Conservation (phyloP, 2,113 vertebrate species). For the Dermatemys mawii region DNA sequence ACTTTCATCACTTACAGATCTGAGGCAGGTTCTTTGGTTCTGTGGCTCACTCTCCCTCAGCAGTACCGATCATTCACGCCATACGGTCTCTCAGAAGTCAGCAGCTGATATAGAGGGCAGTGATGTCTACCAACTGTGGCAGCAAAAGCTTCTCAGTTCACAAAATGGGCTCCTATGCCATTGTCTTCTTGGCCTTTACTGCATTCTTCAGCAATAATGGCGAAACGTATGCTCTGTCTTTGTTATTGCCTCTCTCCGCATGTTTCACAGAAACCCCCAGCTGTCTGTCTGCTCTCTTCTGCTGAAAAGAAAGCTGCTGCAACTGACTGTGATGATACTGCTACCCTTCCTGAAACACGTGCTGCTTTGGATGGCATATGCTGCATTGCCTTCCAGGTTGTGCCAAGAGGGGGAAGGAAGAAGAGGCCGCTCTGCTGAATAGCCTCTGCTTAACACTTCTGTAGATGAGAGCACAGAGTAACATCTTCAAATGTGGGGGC, state of each 20-base stretch:
- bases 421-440: not conserved
- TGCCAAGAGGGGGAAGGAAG: not conserved
- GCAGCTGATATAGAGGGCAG: not conserved
- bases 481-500: not conserved
- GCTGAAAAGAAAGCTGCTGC: not conserved
- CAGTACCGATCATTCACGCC: fast-evolving
- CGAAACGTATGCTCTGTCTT: not conserved
- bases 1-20: fast-evolving
- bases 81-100: not conserved
- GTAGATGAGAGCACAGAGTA: not conserved
- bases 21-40: not conserved
- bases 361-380: not conserved
- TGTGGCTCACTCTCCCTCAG: not conserved
- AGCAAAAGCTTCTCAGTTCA: not conserved
- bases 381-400: not conserved
- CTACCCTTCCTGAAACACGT: not conserved
- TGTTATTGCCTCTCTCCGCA: not conserved
- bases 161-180: fast-evolving
- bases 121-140: not conserved
- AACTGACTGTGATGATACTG: not conserved
- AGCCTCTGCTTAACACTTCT: not conserved
- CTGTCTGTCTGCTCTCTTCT: not conserved
- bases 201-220: not conserved
- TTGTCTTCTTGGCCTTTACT: not conserved
- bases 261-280: not conserved